These are phyloP conservation scores for Actinopyga echinites DNA, from an alignment of 53 echinoderm and acorn worm species.

Conservation along the genomic window DNA sequence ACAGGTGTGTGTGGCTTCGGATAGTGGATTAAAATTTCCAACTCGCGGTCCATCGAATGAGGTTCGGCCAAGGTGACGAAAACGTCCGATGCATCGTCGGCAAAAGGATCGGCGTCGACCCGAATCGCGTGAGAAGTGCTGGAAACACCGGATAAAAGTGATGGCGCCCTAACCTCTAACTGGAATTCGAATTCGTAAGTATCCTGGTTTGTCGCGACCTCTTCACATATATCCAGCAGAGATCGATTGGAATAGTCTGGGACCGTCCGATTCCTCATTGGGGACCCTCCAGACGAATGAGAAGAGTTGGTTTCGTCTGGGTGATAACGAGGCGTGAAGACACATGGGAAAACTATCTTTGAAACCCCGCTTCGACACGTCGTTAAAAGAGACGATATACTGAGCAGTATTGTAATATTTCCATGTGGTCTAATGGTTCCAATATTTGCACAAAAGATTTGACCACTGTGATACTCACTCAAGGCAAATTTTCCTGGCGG, in stretches of 20 bases:
- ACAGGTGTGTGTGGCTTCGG: conserved; percentile 85
- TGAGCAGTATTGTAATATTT: conserved; percentile 78
- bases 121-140: conserved; percentile 87
- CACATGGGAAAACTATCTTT: conserved; percentile 64
- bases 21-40: conserved; percentile 80
- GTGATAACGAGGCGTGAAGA: conserved; percentile 84
- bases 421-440: conserved; percentile 96
- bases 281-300: conserved; percentile 19
- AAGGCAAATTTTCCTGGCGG: conserved; percentile 93
- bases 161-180: conserved; percentile 87
- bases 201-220: conserved; percentile 64
- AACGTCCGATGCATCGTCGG: conserved; percentile 94
- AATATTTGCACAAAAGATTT: conserved; percentile 93
- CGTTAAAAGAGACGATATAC: conserved; percentile 75
- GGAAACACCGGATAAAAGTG: conserved; percentile 87
- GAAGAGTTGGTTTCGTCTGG: conserved; percentile 6
- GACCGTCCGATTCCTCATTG: background rate
- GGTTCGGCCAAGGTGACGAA: conserved; percentile 97
- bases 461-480: conserved; percentile 84
- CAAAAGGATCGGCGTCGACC: conserved; percentile 98
- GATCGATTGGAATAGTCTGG: conserved; percentile 51
- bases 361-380: conserved; percentile 70
- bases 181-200: conserved; percentile 98
- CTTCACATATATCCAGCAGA: conserved; percentile 77
- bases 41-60: conserved; percentile 84